Conservation (phyloP, 30 jellyfish, hydroid and myxozoan genomes). For the Clytia hemisphaerica region DNA sequence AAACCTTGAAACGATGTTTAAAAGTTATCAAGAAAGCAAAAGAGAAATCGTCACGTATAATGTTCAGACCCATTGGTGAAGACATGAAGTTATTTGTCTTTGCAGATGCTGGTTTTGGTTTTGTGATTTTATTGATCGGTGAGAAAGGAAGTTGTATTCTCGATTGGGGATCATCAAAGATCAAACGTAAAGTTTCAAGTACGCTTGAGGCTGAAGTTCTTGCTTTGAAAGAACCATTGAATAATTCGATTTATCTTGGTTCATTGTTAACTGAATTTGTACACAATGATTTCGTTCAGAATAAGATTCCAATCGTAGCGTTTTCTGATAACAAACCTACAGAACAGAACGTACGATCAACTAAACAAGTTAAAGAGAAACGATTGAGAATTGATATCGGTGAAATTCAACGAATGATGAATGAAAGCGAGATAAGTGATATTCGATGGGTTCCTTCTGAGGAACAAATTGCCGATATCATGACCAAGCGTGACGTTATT, state of each 20-base stretch:
- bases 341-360: slow-evolving; percentile 4
- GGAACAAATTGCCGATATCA: not conserved
- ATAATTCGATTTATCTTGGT: slow-evolving; percentile 5
- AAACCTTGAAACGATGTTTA: not conserved
- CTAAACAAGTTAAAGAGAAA: slow-evolving; percentile 12
- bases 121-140: slow-evolving; percentile 1
- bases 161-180: slow-evolving; percentile 17
- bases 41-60: not conserved
- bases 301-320: not conserved
- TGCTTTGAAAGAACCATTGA: slow-evolving; percentile 3
- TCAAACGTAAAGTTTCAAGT: slow-evolving; percentile 5
- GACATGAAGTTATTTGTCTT: not conserved
- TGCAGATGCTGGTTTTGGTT: slow-evolving; percentile 9
- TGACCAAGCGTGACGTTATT: slow-evolving; percentile 15
- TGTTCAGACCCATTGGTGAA: not conserved
- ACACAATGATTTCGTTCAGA: not conserved
- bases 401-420: slow-evolving; percentile 4
- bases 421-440: not conserved
- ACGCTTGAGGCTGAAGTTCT: slow-evolving; percentile 16
- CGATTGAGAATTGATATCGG: slow-evolving; percentile 9
- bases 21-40: not conserved
- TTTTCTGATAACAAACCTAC: slow-evolving; percentile 6
- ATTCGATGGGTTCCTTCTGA: slow-evolving; percentile 9
- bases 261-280: not conserved
- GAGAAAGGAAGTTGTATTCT: not conserved